Percentiles rank a stretch among this genome's conserved stretches.
Conservation (phyloP, 2,113 vertebrate species). For the Pycnonotus jocosus region DNA sequence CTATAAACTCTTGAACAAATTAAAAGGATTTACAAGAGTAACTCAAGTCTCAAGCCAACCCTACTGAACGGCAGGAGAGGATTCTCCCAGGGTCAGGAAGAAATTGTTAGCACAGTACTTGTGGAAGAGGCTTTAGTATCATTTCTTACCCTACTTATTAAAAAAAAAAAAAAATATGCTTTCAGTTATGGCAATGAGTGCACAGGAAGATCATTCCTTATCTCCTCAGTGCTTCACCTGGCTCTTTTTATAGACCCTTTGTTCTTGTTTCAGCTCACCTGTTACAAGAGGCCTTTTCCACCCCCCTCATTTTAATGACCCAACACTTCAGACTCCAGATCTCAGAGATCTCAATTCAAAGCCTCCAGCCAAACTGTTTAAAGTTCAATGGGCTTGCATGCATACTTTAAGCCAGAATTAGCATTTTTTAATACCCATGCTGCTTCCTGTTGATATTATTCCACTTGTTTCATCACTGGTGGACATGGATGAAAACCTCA, state of each 20-base stretch:
- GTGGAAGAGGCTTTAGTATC: conserved; percentile 52
- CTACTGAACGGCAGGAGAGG: not conserved
- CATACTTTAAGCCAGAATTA: not conserved
- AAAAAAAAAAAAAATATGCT: conserved; percentile 14
- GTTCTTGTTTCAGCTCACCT: conserved; percentile 75
- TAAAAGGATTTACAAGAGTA: conserved; percentile 69
- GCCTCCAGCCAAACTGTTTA: not conserved
- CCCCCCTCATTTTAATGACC: conserved; percentile 20
- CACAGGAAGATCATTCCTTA: conserved; percentile 75
- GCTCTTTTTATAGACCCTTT: conserved; percentile 73
- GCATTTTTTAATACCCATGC: not conserved
- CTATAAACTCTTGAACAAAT: conserved; percentile 68
- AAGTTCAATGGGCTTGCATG: not conserved
- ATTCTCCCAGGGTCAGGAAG: conserved; percentile 39
- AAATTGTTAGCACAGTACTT: conserved; percentile 64
- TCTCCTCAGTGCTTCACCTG: conserved; percentile 72
- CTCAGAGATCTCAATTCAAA: conserved; percentile 21
- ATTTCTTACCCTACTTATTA: conserved; percentile 60
- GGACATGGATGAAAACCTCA: not conserved
- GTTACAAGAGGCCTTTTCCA: conserved; percentile 11
- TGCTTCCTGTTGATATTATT: not conserved
- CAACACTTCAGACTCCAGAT: conserved; percentile 15
- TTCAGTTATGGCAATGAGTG: conserved; percentile 64
- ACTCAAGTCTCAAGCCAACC: conserved; percentile 48
- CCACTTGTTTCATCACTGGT: not conserved